A percentile compares a stretch with the other conserved stretches of the same genome.
phyloP scores from a whole-genome alignment of 2,113 vertebrate genomes.

The Thunnus thynnus region DNA sequence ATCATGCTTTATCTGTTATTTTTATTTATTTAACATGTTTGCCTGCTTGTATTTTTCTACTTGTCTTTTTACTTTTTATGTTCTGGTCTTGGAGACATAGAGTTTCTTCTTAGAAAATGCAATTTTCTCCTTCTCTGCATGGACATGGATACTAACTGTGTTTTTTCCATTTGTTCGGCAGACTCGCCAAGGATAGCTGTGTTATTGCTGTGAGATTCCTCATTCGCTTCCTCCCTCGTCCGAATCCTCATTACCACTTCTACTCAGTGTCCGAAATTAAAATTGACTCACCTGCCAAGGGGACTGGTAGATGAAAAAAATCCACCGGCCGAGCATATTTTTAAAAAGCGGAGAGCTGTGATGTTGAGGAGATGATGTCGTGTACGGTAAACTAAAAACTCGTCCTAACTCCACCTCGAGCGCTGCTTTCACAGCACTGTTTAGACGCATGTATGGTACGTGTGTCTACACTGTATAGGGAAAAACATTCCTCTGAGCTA shows the following conservation, averaged over 20 bases:
- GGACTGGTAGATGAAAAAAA: too few relatives aligned
- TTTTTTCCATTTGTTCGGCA: neutral
- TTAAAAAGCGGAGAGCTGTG: too few relatives aligned
- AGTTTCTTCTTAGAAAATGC: neutral
- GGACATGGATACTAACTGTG: neutral
- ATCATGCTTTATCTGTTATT: conserved; percentile 11
- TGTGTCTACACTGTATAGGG: too few relatives aligned
- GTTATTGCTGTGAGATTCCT: conserved; percentile 42
- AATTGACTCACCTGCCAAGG: too few relatives aligned
- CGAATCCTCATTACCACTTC: conserved; percentile 62
- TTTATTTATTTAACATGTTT: conserved; percentile 21
- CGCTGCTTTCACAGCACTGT: too few relatives aligned
- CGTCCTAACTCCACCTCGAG: too few relatives aligned
- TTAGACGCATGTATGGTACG: too few relatives aligned
- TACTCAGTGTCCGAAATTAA: too few relatives aligned
- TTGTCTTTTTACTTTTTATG: neutral
- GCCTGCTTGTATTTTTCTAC: neutral
- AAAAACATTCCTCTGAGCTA: too few relatives aligned
- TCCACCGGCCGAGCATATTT: too few relatives aligned
- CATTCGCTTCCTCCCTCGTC: conserved; percentile 43
- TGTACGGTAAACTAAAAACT: too few relatives aligned
- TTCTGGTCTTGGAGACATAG: neutral
- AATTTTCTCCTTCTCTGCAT: neutral
- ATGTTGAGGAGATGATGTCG: too few relatives aligned
- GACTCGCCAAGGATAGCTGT: conserved; percentile 10